Evolutionary conservation across 1,140 invertebrate species (phyloP), one percentile per base, ranked within the genome.

Genomic region (Drosophila tani): DNA sequence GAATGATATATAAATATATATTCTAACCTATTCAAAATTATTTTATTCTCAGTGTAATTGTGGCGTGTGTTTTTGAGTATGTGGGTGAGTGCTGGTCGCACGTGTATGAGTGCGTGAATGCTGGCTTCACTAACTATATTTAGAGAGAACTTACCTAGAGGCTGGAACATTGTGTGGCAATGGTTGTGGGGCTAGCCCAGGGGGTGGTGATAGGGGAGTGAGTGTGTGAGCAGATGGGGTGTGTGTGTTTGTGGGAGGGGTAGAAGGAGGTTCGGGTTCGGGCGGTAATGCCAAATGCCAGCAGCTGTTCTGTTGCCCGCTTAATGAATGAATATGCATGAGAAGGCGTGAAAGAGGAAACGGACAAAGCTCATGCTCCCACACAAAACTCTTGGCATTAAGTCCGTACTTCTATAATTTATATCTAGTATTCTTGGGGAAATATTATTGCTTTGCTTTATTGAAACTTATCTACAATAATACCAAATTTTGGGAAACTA

Each of bases 241-340:
- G 17, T 8, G 56, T 45, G 43, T 43, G 32, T 11, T 35, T 29
- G 53, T 43, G 40, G n/a, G 50, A 56, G 24, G 38, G 7, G 19
- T 7, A 32, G 46, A 32, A 19, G 32, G 53, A 55, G 35, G 17
- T 38, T 40, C 7, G 19, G 35, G 19, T 56, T 56, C 14, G 35
- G 53, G 0, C 5, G 5, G 49, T 63, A 7, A 32, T 69, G 75
- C 45, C 65, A 87, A 87, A 83, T 83, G 84, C 84, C 77, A 75
- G 68, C 84, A 87, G 84, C 84, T 88, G 84, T 81, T 77, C 63
- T 27, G 45, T 65, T 67, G 74, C 73, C 73, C 58, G 76, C 73
- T 79, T 84, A 88, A 88, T 88, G 78, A 88, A 88, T 88, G 85
- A 88, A 88, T 88, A 88, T 88, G 77, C 81, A 90, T 88, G 84